Base-by-base conservation (phyloP, 2,797 vertebrate genomes). In the Myripristis murdjan region DNA sequence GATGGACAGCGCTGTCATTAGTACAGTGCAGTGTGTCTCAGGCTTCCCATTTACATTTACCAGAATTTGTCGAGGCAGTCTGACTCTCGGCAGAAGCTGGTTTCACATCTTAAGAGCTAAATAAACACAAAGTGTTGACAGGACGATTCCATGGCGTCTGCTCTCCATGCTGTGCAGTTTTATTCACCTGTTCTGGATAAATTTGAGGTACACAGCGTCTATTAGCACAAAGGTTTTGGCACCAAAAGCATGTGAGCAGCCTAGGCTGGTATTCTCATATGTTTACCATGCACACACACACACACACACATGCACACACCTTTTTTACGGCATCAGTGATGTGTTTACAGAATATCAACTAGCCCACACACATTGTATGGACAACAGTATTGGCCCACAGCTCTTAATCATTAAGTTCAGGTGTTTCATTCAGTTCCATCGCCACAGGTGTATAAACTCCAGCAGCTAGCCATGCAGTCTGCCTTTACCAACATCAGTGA, bases 1-100 rank as follows among this genome's bases (percentile, higher is more conserved):
- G n/a, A 61, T 54, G 43, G 64, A 56, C 28, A 37, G 1, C 10
- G 5, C 24, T 64, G 16, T 56, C 53, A 56, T 56, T 22, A 58
- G 24, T 69, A 22, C 28, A 44, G 33, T 48, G 23, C 23, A 46
- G 31, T 5, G 14, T 55, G 43, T 22, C 56, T 52, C 6, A 51
- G 31, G 12, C 70, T 8, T 37, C 5, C 9, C 6, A 16, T 63
- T 41, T 31, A 15, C 33, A 11, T 11, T 37, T 10, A 58, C 11
- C 11, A 14, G 55, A 10, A 61, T 64, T 51, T 41, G 6, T 64
- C 24, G 47, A 14, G 12, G 48, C 24, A 16, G 4, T 61, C 37
- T 24, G 23, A 64, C 9, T 47, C 3, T 2, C 14, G 47, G 55
- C 24, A 52, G 20, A 64, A 43, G 22, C 51, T 44, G n/a, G 2